Base-by-base conservation (phyloP, 2,888 invertebrate genomes). In the Sialis lutaria region DNA sequence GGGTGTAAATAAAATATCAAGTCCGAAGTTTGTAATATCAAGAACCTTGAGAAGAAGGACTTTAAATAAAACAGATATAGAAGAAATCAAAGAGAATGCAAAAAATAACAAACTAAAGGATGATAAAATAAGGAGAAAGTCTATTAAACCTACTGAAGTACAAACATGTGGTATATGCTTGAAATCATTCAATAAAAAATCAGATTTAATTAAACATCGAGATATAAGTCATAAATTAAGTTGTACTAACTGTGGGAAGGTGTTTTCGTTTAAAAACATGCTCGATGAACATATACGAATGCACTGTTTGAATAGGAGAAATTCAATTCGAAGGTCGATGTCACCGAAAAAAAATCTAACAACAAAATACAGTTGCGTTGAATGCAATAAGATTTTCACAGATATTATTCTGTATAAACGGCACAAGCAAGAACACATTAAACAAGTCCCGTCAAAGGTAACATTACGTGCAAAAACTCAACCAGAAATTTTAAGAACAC, bases 161-260 rank as follows among this genome's bases (percentile, higher is more conserved):
- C 22, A 22, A 22, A 22, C 22, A 22, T 71, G 71, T 52, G 68
- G 70, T 55, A 61, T 67, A 47, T 71, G 71, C 51, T 67, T 68
- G 0, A 70, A 70, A 60, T 62, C 60, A 8, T 71, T 71, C 53
- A 63, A 70, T 51, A 70, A 70, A 51, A 54, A 67, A 42, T 69
- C 70, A 0, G 68, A 70, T 54, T 61, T 70, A 48, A 63, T 62
- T 1, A 68, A 60, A 50, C 71, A 71, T 53, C 68, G 64, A 10
- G 47, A 47, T 6, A 33, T 32, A 30, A 42, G 42, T 22, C 22
- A 47, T 8, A 41, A 47, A 35, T 10, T 32, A 7, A 46, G 50
- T 1, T 65, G 65, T 50, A 46, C 48, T 5, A 56, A 55, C 9
- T 65, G 65, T 48, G 51, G 53, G 6, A 46, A 50, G 6, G 48